Evolutionary conservation across 2,888 invertebrate species (phyloP), one percentile per base, ranked within the genome.

Genomic region (Athalia rosae): DNA sequence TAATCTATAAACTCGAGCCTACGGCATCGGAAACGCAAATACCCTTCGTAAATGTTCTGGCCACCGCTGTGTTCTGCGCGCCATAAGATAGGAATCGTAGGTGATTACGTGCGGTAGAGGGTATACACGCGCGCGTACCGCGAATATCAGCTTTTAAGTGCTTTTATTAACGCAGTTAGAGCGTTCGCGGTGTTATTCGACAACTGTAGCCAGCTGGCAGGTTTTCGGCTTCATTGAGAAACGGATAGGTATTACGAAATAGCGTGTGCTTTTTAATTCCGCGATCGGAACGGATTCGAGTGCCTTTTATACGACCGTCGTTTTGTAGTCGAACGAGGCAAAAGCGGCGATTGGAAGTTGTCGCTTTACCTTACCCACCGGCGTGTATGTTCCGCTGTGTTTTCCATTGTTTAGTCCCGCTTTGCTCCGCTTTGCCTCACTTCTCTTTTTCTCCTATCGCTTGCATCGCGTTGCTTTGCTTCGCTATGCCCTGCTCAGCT

Each of bases 111-210:
- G n/a, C n/a, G n/a, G n/a, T n/a, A n/a, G n/a, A n/a, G n/a, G n/a
- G n/a, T n/a, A n/a, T n/a, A n/a, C n/a, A n/a, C n/a, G n/a, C n/a
- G n/a, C 50, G 50, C 7, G 50, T 45, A 67, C 53, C 5, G 53
- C 41, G 41, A 67, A 67, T 67, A 71, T 58, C 50, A 71, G 71
- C 71, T 71, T 71, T 71, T 71, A 71, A 71, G 71, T 58, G 71
- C 71, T 71, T 71, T n/a, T 71, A 71, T 58, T 71, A 71, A 71
- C 71, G n/a, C n/a, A 9, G 45, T 71, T 58, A 15, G 58, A 58
- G 45, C 71, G 50, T 74, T 74, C 61, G 28, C 28, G 13, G 74
- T 62, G 74, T 48, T 74, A 28, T 28, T 74, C 47, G 43, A 28
- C 15, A 50, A 62, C 48, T 74, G 28, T 28, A 28, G 74, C 74